These are phyloP conservation scores for Odocoileus hemionus DNA, from an alignment of 2,113 vertebrate species.

Conservation along the genomic window DNA sequence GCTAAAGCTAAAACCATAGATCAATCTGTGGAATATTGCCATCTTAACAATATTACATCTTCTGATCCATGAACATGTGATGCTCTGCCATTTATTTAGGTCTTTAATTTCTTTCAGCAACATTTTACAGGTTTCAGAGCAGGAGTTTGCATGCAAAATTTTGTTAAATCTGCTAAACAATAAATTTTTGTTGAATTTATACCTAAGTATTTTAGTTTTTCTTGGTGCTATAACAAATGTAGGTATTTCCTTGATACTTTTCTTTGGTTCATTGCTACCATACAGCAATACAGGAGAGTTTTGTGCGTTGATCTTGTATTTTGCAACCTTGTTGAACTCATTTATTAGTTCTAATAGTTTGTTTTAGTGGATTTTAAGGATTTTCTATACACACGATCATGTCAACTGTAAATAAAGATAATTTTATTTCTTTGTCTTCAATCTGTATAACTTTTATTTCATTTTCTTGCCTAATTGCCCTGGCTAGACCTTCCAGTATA, in stretches of 20 bases:
- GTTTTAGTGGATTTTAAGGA: background rate
- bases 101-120: background rate
- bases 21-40: background rate
- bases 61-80: background rate
- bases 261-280: background rate
- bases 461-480: background rate
- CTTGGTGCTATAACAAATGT: background rate
- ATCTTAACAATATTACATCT: background rate
- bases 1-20: background rate
- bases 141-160: background rate
- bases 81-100: background rate
- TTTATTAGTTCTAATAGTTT: conserved; percentile 2
- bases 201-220: background rate
- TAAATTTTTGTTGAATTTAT: background rate
- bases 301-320: background rate
- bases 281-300: background rate
- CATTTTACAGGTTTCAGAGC: background rate
- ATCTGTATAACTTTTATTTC: background rate
- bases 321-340: background rate
- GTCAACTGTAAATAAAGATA: background rate
- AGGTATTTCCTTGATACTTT: background rate
- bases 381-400: background rate
- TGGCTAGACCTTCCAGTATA: background rate
- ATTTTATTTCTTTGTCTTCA: background rate
- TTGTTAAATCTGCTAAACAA: background rate